A percentile compares a stretch with the other conserved stretches of the same genome.
Conservation (phyloP, 2,113 vertebrate species). For the Condylura cristata region DNA sequence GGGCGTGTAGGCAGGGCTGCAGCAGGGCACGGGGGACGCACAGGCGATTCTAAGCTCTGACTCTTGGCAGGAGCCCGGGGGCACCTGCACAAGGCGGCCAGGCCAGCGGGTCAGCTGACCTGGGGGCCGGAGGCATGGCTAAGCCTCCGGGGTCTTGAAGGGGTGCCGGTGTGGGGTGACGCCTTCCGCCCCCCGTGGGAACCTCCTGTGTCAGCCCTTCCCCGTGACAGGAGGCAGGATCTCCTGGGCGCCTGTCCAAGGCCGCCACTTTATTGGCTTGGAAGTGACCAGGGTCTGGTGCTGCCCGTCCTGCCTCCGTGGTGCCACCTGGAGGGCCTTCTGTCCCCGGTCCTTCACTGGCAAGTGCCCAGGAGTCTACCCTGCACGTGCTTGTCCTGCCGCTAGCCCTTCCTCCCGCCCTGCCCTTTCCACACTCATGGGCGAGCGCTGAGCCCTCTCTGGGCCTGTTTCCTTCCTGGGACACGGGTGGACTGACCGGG, state of each 20-base stretch:
- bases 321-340: neutral
- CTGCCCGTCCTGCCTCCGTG: neutral
- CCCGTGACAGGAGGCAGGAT: neutral
- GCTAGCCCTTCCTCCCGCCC: neutral
- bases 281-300: neutral
- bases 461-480: neutral
- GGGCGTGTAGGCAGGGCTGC: neutral
- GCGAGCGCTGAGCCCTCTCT: neutral
- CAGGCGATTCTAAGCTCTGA: too few species aligned
- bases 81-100: too few species aligned
- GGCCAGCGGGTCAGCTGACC: neutral
- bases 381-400: neutral
- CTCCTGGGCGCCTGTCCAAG: neutral
- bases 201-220: neutral
- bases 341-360: neutral
- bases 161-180: fast-evolving
- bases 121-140: neutral
- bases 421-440: neutral
- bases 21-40: too few species aligned
- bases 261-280: too few species aligned
- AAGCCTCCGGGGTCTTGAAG: neutral
- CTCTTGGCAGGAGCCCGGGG: too few species aligned
- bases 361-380: neutral
- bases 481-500: neutral
- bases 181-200: neutral